Base-by-base conservation (phyloP, 2,888 invertebrate genomes). In the Hedychridium roseum region DNA sequence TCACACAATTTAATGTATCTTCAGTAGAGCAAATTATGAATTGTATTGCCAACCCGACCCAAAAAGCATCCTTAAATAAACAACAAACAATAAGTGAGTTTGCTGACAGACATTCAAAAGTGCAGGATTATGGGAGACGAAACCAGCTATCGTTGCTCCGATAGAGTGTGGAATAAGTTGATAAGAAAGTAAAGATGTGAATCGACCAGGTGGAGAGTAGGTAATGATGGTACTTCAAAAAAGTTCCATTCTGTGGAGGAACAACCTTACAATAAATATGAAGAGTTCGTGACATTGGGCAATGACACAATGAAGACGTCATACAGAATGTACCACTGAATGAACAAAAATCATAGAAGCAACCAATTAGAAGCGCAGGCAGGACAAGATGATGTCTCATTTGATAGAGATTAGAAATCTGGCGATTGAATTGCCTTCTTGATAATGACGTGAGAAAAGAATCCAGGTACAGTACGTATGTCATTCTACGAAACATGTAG, bases 361-460 rank as follows among this genome's bases (percentile, higher is more conserved):
- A 71, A 70, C 71, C 71, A 67, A 57, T 63, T 49, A 62, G 57
- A 71, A 70, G 70, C 71, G 69, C 64, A 71, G 67, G 69, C 66
- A 64, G 57, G 66, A 43, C 53, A 60, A 52, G 47, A 50, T 57
- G 48, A 65, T 55, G 43, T 57, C 39, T 59, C 45, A 40, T 54
- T 41, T 48, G 26, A 14, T 65, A 50, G 38, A 50, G 44, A 45
- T 44, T n/a, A n/a, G n/a, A n/a, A n/a, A 50, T 35, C 39, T 44
- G 42, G 30, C 50, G 59, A 54, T 43, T 52, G 17, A 36, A 55
- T 49, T 47, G 50, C 56, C 38, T 44, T 48, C 27, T 37, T 21
- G 35, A 59, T 46, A 52, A 43, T 49, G 50, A 59, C 60, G 54
- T 45, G 44, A 54, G 42, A 50, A 54, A 56, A 59, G 51, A 59